Percentiles rank a stretch among this genome's conserved stretches.
Evolutionary conservation across 2,113 vertebrate genomes (phyloP).

Genomic region (Coturnix japonica): DNA sequence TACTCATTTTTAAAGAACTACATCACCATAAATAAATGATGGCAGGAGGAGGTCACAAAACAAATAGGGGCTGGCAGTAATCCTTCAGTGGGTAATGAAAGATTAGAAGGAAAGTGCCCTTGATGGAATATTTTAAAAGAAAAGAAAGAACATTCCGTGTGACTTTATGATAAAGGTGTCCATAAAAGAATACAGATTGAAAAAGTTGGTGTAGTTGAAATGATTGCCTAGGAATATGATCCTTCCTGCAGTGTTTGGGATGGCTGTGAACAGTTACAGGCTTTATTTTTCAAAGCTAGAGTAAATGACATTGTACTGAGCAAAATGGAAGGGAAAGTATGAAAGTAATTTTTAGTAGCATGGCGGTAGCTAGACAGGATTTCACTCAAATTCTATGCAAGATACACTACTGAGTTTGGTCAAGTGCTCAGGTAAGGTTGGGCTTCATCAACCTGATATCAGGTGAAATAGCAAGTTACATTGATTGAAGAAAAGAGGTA

Average conservation of each 20-base stretch:
- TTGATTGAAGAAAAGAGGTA: not conserved
- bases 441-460: not conserved
- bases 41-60: not conserved
- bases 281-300: constrained; percentile 1
- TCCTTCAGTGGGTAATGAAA: not conserved
- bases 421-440: not conserved
- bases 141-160: not conserved
- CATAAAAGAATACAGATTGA: not conserved
- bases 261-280: not conserved
- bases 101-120: not conserved
- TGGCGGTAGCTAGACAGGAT: not conserved
- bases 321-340: not conserved
- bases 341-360: not conserved
- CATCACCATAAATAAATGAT: not conserved
- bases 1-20: not conserved
- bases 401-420: not conserved
- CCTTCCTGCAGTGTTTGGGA: not conserved
- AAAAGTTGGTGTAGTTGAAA: not conserved
- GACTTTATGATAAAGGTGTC: not conserved
- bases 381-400: not conserved
- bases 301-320: not conserved
- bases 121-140: not conserved
- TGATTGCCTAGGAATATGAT: not conserved
- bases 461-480: not conserved
- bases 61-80: not conserved